Conservation (phyloP, 1,140 invertebrate genomes). For the Eciton burchellii region DNA sequence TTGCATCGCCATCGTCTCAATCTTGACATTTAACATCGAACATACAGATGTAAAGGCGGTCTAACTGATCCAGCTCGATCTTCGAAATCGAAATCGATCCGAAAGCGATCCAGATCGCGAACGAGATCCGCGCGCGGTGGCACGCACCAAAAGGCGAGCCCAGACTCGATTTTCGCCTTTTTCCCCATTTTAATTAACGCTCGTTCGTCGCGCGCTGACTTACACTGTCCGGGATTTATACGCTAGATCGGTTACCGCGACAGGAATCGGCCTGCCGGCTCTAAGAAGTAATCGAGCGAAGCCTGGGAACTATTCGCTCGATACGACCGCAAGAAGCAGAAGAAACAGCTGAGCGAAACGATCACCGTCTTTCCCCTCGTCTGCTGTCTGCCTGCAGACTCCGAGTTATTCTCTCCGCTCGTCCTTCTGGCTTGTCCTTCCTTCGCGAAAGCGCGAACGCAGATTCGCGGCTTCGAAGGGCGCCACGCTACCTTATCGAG, state of each 20-base stretch:
- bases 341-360: constrained; percentile 67
- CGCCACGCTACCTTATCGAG: constrained; percentile 38
- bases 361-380: constrained; percentile 63
- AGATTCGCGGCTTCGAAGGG: neutral
- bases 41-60: no score
- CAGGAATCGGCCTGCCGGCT: constrained; percentile 53
- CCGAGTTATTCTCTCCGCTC: constrained; percentile 25
- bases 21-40: no score
- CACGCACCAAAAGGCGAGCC: neutral
- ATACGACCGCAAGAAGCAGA: constrained; percentile 66
- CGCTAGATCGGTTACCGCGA: constrained; percentile 60
- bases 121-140: neutral
- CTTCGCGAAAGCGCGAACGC: neutral
- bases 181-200: constrained; percentile 64
- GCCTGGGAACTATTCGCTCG: constrained; percentile 74
- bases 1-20: no score
- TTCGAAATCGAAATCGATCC: neutral
- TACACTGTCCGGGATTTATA: constrained; percentile 52
- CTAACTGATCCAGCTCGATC: neutral
- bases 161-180: constrained; percentile 40
- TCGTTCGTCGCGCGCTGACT: constrained; percentile 18
- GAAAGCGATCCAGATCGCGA: no score
- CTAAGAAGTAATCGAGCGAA: constrained; percentile 71
- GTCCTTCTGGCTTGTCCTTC: constrained; percentile 33
- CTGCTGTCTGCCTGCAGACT: constrained; percentile 32